These are phyloP conservation scores for Sapayoa aenigma DNA, from an alignment of 2,113 vertebrate species.

Conservation along the genomic window DNA sequence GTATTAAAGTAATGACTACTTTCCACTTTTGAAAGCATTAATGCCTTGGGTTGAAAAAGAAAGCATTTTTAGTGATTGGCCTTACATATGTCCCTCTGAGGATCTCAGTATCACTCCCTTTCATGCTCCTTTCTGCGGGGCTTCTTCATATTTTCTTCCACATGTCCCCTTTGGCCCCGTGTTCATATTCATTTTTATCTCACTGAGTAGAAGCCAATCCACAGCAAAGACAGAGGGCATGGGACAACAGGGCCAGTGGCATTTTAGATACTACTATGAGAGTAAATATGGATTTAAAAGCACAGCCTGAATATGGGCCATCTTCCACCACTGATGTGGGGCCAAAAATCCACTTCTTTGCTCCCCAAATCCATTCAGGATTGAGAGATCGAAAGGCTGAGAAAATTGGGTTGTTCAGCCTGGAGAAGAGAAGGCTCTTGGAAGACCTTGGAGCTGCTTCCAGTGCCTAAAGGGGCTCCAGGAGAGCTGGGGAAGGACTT, in stretches of 20 bases:
- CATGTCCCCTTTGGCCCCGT: fast-evolving
- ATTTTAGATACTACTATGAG: fast-evolving
- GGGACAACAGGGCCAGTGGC: not conserved
- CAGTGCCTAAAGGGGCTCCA: too few species aligned
- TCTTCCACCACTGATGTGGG: not conserved
- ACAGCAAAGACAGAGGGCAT: not conserved
- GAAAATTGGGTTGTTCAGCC: not conserved
- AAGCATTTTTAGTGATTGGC: not conserved
- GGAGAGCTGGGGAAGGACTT: not conserved
- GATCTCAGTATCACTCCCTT: not conserved
- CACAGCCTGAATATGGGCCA: not conserved
- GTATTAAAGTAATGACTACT: not conserved
- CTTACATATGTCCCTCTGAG: not conserved
- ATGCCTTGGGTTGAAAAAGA: not conserved
- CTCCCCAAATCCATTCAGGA: not conserved
- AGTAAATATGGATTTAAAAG: not conserved
- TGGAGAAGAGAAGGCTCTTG: not conserved
- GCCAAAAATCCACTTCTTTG: not conserved
- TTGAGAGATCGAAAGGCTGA: not conserved
- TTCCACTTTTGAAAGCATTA: not conserved
- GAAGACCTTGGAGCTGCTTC: not conserved
- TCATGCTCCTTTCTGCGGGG: not conserved
- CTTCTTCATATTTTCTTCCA: not conserved
- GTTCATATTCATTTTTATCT: not conserved
- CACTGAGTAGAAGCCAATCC: not conserved